Conservation (phyloP, 1,140 invertebrate species). For the Drosophila nigrodunni region DNA sequence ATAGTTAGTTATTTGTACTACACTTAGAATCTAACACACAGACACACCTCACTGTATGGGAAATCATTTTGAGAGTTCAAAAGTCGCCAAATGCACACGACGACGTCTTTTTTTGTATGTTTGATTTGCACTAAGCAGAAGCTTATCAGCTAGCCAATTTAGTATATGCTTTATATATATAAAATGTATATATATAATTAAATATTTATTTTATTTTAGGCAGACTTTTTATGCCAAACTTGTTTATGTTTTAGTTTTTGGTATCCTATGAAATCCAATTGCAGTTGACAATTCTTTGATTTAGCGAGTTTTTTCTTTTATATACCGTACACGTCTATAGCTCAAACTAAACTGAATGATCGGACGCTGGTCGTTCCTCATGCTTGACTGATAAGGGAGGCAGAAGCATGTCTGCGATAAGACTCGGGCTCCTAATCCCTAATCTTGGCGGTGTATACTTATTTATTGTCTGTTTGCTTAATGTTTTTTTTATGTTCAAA, state of each 20-base stretch:
- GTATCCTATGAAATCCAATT: constrained; percentile 1
- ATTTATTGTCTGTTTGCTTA: constrained; percentile 26
- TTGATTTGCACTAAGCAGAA: constrained; percentile 22
- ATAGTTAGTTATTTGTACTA: background rate
- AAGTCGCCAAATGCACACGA: constrained; percentile 30
- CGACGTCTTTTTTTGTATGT: constrained; percentile 2
- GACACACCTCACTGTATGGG: constrained; percentile 80
- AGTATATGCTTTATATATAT: constrained; percentile 20
- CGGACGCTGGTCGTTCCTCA: constrained; percentile 2
- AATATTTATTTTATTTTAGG: background rate
- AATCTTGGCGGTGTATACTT: constrained; percentile 6
- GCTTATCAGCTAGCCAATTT: constrained; percentile 37
- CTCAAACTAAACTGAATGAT: constrained; percentile 52
- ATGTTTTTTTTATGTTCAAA: constrained; percentile 26
- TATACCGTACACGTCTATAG: constrained; percentile 48
- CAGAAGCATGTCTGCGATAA: constrained; percentile 44
- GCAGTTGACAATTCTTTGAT: background rate
- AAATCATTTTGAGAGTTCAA: constrained; percentile 69
- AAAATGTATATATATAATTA: constrained; percentile 4
- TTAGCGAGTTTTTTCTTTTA: background rate
- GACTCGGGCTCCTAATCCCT: constrained; percentile 40
- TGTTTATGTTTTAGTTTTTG: background rate
- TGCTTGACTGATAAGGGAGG: constrained; percentile 46
- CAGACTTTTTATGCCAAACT: background rate
- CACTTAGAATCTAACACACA: background rate